phyloP scores from a whole-genome alignment of 2,888 invertebrate genomes.

The Serripes groenlandicus region DNA sequence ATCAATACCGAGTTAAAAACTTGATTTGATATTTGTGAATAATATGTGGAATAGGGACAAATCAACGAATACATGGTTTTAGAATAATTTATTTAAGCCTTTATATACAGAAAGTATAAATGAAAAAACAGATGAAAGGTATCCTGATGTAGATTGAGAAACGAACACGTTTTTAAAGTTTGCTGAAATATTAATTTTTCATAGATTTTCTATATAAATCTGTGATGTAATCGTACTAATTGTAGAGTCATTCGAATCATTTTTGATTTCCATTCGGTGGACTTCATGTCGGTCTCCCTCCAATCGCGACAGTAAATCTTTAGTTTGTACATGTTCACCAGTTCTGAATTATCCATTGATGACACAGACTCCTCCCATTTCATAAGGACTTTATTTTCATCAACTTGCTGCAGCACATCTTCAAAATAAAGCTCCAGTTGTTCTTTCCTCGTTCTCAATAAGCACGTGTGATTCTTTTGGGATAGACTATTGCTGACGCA shows the following conservation, averaged over 20 bases:
- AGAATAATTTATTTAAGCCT: too few relatives aligned
- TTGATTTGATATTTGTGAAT: too few relatives aligned
- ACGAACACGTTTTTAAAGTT: too few relatives aligned
- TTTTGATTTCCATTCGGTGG: slow-evolving; percentile 17
- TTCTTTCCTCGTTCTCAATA: not conserved
- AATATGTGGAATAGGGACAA: too few relatives aligned
- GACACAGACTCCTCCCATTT: slow-evolving; percentile 22
- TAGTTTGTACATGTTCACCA: slow-evolving; percentile 21
- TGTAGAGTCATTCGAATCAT: slow-evolving; percentile 7
- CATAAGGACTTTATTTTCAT: slow-evolving; percentile 4
- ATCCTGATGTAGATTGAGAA: too few relatives aligned
- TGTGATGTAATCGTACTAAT: slow-evolving; percentile 14
- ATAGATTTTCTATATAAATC: too few relatives aligned
- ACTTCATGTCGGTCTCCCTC: slow-evolving; percentile 26
- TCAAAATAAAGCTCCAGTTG: slow-evolving; percentile 9
- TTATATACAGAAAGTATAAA: too few relatives aligned
- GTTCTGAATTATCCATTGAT: not conserved
- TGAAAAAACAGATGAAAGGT: too few relatives aligned
- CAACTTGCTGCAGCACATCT: slow-evolving; percentile 16
- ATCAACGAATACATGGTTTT: too few relatives aligned
- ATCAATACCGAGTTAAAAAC: too few relatives aligned
- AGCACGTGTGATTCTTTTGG: slow-evolving; percentile 20
- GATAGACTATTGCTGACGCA: slow-evolving; percentile 16
- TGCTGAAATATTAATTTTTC: too few relatives aligned
- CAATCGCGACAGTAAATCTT: slow-evolving; percentile 29